These are phyloP conservation scores for Polymixis flavicincta DNA, from an alignment of 2,888 invertebrate species.

Conservation along the genomic window DNA sequence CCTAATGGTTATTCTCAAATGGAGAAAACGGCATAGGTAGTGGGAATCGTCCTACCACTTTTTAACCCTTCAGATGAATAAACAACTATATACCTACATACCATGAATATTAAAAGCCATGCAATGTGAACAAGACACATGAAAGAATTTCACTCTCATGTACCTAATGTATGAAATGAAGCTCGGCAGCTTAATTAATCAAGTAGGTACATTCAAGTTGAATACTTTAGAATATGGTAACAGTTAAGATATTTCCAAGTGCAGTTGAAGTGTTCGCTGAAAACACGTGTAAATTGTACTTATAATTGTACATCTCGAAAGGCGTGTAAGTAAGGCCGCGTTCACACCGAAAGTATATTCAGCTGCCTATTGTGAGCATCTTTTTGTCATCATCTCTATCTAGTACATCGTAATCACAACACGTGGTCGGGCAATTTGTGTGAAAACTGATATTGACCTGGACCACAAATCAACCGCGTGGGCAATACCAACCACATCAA, in stretches of 20 bases:
- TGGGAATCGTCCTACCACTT: background rate
- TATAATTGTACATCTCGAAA: background rate
- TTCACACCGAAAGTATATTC: background rate
- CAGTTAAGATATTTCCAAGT: constrained; percentile 12
- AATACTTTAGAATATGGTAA: constrained; percentile 22
- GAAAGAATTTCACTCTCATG: background rate
- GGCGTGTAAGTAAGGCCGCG: background rate
- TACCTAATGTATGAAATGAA: background rate
- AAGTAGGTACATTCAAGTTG: constrained; percentile 15
- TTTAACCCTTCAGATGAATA: background rate
- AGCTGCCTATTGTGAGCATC: background rate
- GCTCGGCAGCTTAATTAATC: constrained; percentile 24
- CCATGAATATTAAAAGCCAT: background rate
- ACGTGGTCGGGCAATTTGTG: too few species aligned
- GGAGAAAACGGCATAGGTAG: background rate
- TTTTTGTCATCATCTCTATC: too few species aligned
- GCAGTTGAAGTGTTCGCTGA: constrained; percentile 30
- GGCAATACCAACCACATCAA: too few species aligned
- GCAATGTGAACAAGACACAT: background rate
- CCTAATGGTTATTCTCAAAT: constrained; percentile 2
- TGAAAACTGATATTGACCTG: too few species aligned
- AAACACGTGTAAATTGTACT: constrained; percentile 13
- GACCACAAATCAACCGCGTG: too few species aligned
- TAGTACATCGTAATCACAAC: too few species aligned
- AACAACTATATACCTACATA: background rate